Evolutionary conservation across 2,888 invertebrate species (phyloP).

Genomic region (Trachelus stipa): DNA sequence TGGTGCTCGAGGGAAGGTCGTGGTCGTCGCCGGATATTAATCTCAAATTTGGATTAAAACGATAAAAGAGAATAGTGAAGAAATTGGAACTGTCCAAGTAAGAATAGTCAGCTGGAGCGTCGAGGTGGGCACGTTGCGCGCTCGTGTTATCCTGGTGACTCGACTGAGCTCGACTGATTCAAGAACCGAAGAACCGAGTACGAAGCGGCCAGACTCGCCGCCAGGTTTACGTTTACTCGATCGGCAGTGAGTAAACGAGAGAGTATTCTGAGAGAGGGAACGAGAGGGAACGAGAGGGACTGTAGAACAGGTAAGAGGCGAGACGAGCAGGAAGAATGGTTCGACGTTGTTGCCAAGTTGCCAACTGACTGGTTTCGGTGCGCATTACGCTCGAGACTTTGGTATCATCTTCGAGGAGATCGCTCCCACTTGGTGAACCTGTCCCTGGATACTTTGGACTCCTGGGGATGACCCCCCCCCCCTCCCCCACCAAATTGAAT

Average conservation of each 20-base stretch:
- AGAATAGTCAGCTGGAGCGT: slow-evolving; percentile 28
- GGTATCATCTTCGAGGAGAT: too few relatives aligned
- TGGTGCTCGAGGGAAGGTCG: too few relatives aligned
- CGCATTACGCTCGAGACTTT: not conserved
- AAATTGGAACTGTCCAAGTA: slow-evolving; percentile 30
- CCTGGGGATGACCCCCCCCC: too few relatives aligned
- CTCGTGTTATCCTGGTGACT: slow-evolving; percentile 1
- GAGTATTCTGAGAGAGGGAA: slow-evolving; percentile 27
- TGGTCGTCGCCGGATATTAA: too few relatives aligned
- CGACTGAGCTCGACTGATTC: slow-evolving; percentile 56
- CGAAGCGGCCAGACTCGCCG: slow-evolving; percentile 38
- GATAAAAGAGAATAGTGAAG: too few relatives aligned
- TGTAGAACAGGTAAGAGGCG: slow-evolving; percentile 17
- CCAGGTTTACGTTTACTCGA: slow-evolving; percentile 51
- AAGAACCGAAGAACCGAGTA: slow-evolving; percentile 40
- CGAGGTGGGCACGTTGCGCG: not conserved
- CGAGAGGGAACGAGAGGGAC: slow-evolving; percentile 30
- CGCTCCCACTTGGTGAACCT: too few relatives aligned
- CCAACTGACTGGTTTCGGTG: slow-evolving; percentile 22
- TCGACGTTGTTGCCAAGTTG: slow-evolving; percentile 55
- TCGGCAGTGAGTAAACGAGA: slow-evolving; percentile 40
- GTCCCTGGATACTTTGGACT: too few relatives aligned
- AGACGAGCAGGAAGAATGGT: slow-evolving; percentile 26
- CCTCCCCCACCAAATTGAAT: too few relatives aligned
- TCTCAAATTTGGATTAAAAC: too few relatives aligned